Percentiles rank a stretch among this genome's conserved stretches.
Evolutionary conservation across 2,888 invertebrate genomes (phyloP).

Genomic region (Piscicola geometra): DNA sequence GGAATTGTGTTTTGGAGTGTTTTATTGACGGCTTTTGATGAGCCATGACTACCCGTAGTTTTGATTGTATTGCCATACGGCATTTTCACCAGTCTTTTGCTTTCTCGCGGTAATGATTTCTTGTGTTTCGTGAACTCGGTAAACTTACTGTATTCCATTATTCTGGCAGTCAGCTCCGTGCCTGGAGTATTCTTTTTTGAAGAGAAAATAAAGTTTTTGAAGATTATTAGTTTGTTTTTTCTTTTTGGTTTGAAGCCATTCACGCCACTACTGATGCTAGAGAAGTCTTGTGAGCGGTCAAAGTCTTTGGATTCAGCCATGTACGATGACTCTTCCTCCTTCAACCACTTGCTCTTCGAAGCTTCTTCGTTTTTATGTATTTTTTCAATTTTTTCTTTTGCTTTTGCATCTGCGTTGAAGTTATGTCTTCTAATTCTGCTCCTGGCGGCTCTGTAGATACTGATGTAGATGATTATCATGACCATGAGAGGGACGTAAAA

Average conservation of each 20-base stretch:
- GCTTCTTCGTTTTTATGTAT: background rate
- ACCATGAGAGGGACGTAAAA: conserved; percentile 92
- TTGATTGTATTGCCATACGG: too few species aligned
- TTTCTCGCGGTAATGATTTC: background rate
- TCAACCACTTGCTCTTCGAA: background rate
- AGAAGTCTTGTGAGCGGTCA: background rate
- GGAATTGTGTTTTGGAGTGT: too few species aligned
- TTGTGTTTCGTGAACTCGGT: background rate
- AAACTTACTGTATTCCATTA: background rate
- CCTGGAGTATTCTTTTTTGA: background rate
- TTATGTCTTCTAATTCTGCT: conserved; percentile 67
- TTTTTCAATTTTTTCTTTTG: background rate
- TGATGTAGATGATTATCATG: conserved; percentile 92
- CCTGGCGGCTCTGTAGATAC: conserved; percentile 87
- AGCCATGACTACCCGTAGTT: too few species aligned
- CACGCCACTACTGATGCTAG: background rate
- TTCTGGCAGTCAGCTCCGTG: background rate
- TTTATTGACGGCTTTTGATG: too few species aligned
- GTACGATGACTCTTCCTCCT: conserved; percentile 28
- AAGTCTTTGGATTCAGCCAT: conserved; percentile 18
- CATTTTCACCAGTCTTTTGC: background rate
- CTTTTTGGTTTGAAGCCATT: background rate
- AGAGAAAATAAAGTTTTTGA: background rate
- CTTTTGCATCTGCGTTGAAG: conserved; percentile 42
- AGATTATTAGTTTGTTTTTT: background rate